Evolutionary conservation across 2,113 vertebrate species (phyloP), one percentile per base, ranked within the genome.

Genomic region (Neolamprologus fasciatus): DNA sequence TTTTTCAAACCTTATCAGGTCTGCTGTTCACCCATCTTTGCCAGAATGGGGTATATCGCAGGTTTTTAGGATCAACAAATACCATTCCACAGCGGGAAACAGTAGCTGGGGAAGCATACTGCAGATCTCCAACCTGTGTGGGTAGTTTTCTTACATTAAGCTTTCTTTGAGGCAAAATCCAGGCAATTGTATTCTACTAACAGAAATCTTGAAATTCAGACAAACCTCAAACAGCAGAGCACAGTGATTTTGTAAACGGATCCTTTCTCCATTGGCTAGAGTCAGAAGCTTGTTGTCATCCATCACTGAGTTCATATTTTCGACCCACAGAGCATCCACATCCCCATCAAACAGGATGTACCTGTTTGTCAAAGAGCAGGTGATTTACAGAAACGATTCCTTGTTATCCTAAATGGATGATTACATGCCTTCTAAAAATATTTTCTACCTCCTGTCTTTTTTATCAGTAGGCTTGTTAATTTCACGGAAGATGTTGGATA

Each of bases 281-380:
- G 99, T 99, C 93, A 99, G 83, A 80, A 99, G 95, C 89, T 97
- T 99, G 95, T 99, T 99, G 95, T 99, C 99, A 23, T 99, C 99
- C 99, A 99, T 99, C 85, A 99, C 99, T 1, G 99, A 99, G 94
- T 99, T 99, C 98, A 99, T 99, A 93, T 99, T 99, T 91, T 99
- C 99, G 5, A 99, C 98, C 99, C 99, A 99, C 11, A 99, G 95
- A 37, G 98, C 98, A 73, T 99, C 98, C 81, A 99, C 98, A 14
- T 99, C 98, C 3, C 98, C 98, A 87, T 99, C 99, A 90, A 99
- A 99, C 68, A 99, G 94, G 82, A 99, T 98, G 83, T 99, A 99
- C 94, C 99, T 99, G 93, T 13, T 19, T 42, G 47, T 12, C 63
- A 63, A 76, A 88, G 9, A 51, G 19, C 3, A 68, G 28, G 17